Conservation (phyloP, 2,113 vertebrate genomes). For the Xiphophorus maculatus region DNA sequence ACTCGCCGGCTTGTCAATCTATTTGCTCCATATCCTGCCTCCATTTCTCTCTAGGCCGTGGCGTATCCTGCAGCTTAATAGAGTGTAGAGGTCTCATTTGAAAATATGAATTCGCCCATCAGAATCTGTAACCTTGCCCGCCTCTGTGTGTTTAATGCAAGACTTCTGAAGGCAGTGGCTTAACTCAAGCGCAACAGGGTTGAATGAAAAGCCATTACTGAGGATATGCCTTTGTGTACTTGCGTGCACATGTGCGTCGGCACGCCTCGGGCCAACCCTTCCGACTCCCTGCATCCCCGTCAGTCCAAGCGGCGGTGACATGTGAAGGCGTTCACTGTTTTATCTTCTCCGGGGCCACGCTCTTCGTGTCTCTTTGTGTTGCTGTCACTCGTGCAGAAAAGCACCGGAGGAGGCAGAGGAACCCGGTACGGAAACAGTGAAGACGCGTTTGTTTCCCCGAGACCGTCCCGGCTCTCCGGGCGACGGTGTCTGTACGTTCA, state of each 20-base stretch:
- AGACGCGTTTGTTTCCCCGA: constrained; percentile 57
- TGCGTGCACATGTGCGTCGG: constrained; percentile 13
- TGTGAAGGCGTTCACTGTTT: constrained; percentile 68
- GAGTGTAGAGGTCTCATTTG: constrained; percentile 63
- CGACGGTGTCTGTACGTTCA: constrained; percentile 45
- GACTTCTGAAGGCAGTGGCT: constrained; percentile 56
- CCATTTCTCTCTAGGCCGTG: constrained; percentile 20
- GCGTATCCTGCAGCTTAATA: constrained; percentile 63
- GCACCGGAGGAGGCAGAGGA: constrained; percentile 47
- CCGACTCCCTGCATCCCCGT: constrained; percentile 56
- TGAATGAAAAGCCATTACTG: constrained; percentile 70
- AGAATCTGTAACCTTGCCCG: constrained; percentile 59
- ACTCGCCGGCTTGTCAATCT: constrained; percentile 55
- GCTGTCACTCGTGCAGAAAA: constrained; percentile 56
- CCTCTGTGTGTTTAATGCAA: constrained; percentile 64
- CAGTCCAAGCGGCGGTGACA: constrained; percentile 69
- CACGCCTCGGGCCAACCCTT: constrained; percentile 49
- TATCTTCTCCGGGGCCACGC: constrained; percentile 68
- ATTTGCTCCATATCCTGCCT: constrained; percentile 61
- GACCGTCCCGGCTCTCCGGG: constrained; percentile 44
- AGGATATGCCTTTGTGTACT: constrained; percentile 38
- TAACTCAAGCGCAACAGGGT: constrained; percentile 61
- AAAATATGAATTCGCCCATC: constrained; percentile 62
- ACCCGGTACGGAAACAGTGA: constrained; percentile 38
- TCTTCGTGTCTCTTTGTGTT: constrained; percentile 71